These are phyloP conservation scores for Pholis gunnellus DNA, from an alignment of 2,113 vertebrate genomes.

Conservation along the genomic window DNA sequence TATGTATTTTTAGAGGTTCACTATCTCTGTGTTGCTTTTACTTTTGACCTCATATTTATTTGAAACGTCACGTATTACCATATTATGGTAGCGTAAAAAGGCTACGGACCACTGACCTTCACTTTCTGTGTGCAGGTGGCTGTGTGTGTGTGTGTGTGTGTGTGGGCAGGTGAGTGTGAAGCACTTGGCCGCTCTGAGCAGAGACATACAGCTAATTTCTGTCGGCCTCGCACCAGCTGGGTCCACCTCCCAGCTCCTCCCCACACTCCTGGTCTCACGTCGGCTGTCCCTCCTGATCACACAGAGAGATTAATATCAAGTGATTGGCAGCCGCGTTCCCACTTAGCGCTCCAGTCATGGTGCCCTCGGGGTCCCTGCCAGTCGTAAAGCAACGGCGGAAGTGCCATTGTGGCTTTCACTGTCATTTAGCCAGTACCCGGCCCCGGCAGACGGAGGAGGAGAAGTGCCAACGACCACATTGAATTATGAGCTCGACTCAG, in stretches of 20 bases:
- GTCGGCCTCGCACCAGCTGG: slow-evolving; percentile 47
- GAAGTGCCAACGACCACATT: slow-evolving; percentile 63
- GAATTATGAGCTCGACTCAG: slow-evolving; percentile 70
- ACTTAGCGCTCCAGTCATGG: slow-evolving; percentile 60
- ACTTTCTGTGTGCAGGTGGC: not conserved
- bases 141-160: not conserved
- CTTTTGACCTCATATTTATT: slow-evolving; percentile 11
- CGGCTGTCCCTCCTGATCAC: slow-evolving; percentile 55
- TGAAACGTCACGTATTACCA: slow-evolving; percentile 4
- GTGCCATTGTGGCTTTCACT: slow-evolving; percentile 66
- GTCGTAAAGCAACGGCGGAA: slow-evolving; percentile 66
- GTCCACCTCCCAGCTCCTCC: slow-evolving; percentile 39
- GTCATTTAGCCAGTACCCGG: slow-evolving; percentile 70
- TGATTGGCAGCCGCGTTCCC: slow-evolving; percentile 73
- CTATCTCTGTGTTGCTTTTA: not conserved
- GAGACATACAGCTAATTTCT: slow-evolving; percentile 46
- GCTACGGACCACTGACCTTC: slow-evolving; percentile 19
- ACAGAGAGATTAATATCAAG: slow-evolving; percentile 66
- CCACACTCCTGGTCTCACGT: slow-evolving; percentile 18
- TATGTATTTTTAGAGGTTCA: not conserved
- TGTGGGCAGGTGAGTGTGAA: slow-evolving; percentile 28
- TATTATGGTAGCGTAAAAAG: slow-evolving; percentile 14
- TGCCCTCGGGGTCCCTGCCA: slow-evolving; percentile 58
- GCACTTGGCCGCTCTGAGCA: not conserved
- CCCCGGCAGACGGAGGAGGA: slow-evolving; percentile 64